These are phyloP conservation scores for Acridotheres tristis DNA, from an alignment of 2,797 vertebrate species.

Conservation along the genomic window DNA sequence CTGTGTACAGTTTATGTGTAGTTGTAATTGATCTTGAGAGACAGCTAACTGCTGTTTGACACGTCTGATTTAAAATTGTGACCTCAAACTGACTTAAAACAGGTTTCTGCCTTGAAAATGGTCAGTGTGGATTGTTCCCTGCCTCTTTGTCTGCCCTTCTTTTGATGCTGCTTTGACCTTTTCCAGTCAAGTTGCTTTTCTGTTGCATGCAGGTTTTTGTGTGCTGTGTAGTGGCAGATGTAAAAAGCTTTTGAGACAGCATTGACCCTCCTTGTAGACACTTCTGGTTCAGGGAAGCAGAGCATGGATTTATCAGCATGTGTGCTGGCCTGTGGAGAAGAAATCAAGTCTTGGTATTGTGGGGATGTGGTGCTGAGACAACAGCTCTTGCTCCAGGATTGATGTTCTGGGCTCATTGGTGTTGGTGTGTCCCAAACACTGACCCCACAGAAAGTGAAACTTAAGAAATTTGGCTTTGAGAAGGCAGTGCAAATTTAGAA, in stretches of 20 bases:
- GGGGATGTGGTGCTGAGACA: neutral
- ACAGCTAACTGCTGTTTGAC: neutral
- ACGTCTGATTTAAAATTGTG: neutral
- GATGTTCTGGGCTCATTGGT: neutral
- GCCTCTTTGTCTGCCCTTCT: neutral
- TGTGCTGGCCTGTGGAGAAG: neutral
- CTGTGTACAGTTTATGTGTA: neutral
- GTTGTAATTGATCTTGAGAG: neutral
- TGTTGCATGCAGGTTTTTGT: neutral
- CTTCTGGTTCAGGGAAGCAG: neutral
- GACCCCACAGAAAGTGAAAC: neutral
- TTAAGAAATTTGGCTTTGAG: neutral
- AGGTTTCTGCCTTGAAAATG: neutral
- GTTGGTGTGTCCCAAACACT: accelerated
- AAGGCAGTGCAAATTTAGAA: neutral
- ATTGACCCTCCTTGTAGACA: neutral
- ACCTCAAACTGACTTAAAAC: neutral
- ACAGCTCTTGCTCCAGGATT: neutral
- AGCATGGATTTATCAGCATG: accelerated
- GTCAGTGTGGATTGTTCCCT: neutral
- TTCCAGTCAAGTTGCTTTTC: conserved; percentile 1
- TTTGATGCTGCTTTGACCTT: neutral
- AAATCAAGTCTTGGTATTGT: neutral
- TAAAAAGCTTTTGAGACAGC: neutral
- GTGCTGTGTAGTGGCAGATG: neutral